phyloP scores from a whole-genome alignment of 2,888 invertebrate genomes.

The Sesamia inferens region DNA sequence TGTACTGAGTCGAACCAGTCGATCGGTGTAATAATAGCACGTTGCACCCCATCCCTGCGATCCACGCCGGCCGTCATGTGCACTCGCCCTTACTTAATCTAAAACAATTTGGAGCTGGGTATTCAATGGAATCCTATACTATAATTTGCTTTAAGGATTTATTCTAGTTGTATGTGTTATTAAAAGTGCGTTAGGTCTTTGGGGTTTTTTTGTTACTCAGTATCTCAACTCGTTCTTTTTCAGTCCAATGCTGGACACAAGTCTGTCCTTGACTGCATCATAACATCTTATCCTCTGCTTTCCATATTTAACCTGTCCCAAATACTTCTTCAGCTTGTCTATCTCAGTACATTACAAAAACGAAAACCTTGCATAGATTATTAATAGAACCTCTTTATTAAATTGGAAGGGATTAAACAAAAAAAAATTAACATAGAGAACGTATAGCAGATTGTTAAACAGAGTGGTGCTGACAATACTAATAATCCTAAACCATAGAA shows the following conservation, averaged over 20 bases:
- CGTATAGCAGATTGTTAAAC: too few species aligned
- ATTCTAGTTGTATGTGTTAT: conserved; percentile 23
- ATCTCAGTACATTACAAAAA: not conserved
- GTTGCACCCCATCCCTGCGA: conserved; percentile 60
- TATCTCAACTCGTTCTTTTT: not conserved
- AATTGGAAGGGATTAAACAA: not conserved
- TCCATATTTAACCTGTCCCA: not conserved
- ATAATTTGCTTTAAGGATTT: conserved; percentile 56
- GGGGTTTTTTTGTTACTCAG: too few species aligned
- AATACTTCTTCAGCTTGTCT: not conserved
- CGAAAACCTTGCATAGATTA: not conserved
- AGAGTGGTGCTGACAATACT: too few species aligned
- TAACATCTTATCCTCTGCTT: not conserved
- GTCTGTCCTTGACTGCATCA: not conserved
- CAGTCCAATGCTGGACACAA: not conserved
- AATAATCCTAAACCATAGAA: too few species aligned
- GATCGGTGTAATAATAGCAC: conserved; percentile 61
- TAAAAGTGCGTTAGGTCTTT: not conserved
- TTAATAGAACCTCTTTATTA: not conserved
- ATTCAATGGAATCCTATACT: conserved; percentile 61
- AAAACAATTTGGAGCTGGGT: conserved; percentile 66
- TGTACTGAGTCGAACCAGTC: conserved; percentile 50
- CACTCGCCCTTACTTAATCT: conserved; percentile 76
- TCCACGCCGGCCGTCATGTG: conserved; percentile 72
- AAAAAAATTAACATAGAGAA: not conserved